A percentile compares a stretch with the other conserved stretches of the same genome.
These are phyloP conservation scores for Parapsyche elsis DNA, from an alignment of 1,140 invertebrate species.

Conservation along the genomic window DNA sequence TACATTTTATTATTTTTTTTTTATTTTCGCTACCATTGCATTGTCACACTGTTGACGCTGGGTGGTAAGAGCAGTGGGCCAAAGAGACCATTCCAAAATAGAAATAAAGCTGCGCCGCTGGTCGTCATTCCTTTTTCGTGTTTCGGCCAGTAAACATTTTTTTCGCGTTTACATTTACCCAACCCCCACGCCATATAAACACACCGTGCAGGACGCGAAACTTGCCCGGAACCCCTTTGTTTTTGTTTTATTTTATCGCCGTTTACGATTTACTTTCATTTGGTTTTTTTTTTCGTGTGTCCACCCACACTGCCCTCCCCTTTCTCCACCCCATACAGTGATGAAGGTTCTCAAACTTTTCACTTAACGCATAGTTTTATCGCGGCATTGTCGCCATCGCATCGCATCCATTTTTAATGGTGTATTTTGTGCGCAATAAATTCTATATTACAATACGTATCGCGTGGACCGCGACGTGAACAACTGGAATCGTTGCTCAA, in stretches of 20 bases:
- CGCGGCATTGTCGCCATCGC: too few species aligned
- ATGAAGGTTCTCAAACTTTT: conserved; percentile 50
- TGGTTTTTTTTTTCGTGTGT: conserved; percentile 32
- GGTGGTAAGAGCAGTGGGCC: background rate
- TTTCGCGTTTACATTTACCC: conserved; percentile 44
- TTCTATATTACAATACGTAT: background rate
- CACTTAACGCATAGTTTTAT: conserved; percentile 42
- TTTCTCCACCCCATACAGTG: background rate
- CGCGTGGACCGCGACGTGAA: background rate
- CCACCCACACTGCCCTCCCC: conserved; percentile 5
- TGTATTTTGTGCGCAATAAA: background rate
- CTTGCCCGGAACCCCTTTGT: conserved; percentile 45
- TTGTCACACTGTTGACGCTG: background rate
- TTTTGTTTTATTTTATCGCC: conserved; percentile 53
- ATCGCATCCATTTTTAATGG: conserved; percentile 23
- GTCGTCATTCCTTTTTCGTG: conserved; percentile 51
- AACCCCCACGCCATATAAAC: background rate
- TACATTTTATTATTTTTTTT: too few species aligned
- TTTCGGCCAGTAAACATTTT: conserved; percentile 44
- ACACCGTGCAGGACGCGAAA: conserved; percentile 4
- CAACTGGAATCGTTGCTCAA: background rate
- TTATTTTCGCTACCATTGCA: background rate
- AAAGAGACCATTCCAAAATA: conserved; percentile 7
- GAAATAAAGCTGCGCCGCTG: conserved; percentile 33
- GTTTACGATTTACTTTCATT: conserved; percentile 51